Evolutionary conservation across 2,888 invertebrate genomes (phyloP), one percentile per base, ranked within the genome.

Genomic region (Papilio gigon): DNA sequence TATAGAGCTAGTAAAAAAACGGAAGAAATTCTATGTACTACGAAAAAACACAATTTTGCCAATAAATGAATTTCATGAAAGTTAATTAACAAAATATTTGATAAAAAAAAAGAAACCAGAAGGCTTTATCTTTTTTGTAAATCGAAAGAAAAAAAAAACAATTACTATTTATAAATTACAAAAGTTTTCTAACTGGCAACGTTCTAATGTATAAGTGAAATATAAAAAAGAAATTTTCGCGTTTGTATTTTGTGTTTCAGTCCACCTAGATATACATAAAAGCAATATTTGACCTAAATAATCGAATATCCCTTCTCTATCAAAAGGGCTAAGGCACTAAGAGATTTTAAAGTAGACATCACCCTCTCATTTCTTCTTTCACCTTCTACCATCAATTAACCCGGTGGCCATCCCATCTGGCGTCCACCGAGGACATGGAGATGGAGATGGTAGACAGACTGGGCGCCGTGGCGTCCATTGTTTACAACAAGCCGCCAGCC

Each of bases 361-460:
- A 72, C 72, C 75, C 67, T 72, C 69, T 47, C 75, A 75, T 75
- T 74, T 75, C 76, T 75, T 72, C 53, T 60, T 63, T 59, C 56
- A 58, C 37, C 22, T 44, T 30, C 33, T 42, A 33, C 8, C 44
- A 27, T 14, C 8, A 22, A 5, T 81, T 93, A 95, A 47, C 94
- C 94, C 0, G 95, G 95, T 0, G 95, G 95, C 95, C 95, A 96
- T 0, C 86, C 88, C 92, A 97, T 91, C 87, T 97, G 97, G 59
- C 97, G 83, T 0, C 96, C 96, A 0, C 97, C 97, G 44, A 97
- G 80, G 47, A 97, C 94, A 83, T 97, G 97, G 33, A 97, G 80
- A 79, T 97, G 97, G 3, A 97, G 87, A 80, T 97, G 97, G 86
- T 95, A 96, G 2, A 97, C 96, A 6, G 95, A 95, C 83, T 97